Evolutionary conservation across 1,140 invertebrate genomes (phyloP).

Genomic region (Lepidurus couesii): DNA sequence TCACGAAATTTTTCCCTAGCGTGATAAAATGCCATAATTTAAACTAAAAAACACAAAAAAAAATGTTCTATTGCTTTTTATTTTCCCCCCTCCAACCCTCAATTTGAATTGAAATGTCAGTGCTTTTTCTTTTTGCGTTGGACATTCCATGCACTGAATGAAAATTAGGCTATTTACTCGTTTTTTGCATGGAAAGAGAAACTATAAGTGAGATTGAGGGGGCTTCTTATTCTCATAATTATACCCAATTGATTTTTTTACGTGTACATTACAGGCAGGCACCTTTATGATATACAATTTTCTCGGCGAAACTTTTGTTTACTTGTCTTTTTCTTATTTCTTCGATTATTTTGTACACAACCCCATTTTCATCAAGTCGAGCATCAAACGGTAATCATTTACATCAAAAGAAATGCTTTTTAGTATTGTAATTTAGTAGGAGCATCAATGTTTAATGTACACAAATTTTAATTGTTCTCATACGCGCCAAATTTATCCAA

Average conservation of each 20-base stretch:
- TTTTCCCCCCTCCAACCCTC: neutral
- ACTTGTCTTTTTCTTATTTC: neutral
- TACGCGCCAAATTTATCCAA: neutral
- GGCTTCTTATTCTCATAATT: slow-evolving; percentile 10
- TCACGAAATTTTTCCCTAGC: neutral
- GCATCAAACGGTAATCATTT: too few relatives aligned
- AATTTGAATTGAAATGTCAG: neutral
- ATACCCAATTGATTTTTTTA: neutral
- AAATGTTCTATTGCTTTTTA: neutral
- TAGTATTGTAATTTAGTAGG: too few relatives aligned
- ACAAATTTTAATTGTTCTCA: neutral
- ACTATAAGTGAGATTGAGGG: neutral
- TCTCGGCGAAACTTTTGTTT: neutral
- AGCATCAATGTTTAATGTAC: neutral
- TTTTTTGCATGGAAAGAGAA: neutral
- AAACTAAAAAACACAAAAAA: neutral
- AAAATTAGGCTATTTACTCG: neutral
- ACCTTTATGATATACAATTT: slow-evolving; percentile 22
- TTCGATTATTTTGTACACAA: too few relatives aligned
- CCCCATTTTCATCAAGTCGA: too few relatives aligned
- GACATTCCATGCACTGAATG: neutral
- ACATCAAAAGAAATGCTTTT: too few relatives aligned
- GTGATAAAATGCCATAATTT: neutral
- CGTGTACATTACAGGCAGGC: slow-evolving; percentile 21
- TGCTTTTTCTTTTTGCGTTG: neutral